phyloP scores from a whole-genome alignment of 2,797 vertebrate species.

The Hirundo rustica region DNA sequence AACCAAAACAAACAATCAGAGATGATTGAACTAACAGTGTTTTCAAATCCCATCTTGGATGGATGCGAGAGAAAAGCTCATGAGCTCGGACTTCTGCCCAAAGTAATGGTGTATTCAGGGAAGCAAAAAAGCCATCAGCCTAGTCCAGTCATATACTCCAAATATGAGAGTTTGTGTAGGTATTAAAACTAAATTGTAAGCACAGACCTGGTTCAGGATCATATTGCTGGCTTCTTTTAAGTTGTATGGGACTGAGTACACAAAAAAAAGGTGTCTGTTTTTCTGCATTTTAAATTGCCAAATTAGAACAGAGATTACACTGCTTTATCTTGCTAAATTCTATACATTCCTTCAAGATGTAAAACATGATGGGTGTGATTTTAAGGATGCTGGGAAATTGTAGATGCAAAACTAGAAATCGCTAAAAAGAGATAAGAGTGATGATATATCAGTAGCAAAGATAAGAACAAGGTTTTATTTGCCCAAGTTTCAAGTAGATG shows the following conservation, averaged over 20 bases:
- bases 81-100: background rate
- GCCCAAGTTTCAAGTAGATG: background rate
- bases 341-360: background rate
- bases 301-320: background rate
- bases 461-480: background rate
- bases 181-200: background rate
- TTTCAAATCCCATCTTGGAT: background rate
- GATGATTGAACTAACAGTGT: background rate
- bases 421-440: background rate
- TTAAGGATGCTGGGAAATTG: background rate
- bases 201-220: background rate
- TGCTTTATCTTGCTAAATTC: background rate
- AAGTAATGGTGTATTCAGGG: background rate
- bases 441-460: background rate
- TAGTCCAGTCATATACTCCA: background rate
- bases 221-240: background rate
- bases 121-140: background rate
- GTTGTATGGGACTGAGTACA: background rate
- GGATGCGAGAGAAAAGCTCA: background rate
- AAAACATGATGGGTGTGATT: background rate
- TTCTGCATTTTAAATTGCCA: background rate
- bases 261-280: background rate
- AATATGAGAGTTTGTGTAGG: background rate
- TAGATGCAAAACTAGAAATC: background rate
- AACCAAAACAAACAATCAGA: background rate